Percentiles rank a stretch among this genome's conserved stretches.
These are phyloP conservation scores for Brienomyrus brachyistius DNA, from an alignment of 2,113 vertebrate genomes.

Conservation along the genomic window DNA sequence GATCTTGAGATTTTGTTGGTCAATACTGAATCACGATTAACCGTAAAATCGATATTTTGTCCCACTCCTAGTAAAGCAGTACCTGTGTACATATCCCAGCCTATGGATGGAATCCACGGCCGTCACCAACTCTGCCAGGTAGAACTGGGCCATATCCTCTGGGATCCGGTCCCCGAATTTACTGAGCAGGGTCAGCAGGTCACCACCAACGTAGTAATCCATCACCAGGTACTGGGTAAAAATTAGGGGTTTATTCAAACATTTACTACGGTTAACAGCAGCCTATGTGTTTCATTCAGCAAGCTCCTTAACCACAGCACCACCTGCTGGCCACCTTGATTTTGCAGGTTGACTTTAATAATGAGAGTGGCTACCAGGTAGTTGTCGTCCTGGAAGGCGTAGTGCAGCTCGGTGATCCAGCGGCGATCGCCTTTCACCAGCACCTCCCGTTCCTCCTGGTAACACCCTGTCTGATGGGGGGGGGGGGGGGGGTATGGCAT, in stretches of 20 bases:
- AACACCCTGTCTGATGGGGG: conserved; percentile 65
- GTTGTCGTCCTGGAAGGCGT: conserved; percentile 79
- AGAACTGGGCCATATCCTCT: conserved; percentile 77
- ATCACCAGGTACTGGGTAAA: conserved; percentile 71
- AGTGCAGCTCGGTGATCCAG: conserved; percentile 80
- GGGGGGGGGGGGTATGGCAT: too few relatives aligned
- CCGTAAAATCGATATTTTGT: background rate
- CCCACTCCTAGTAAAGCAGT: background rate
- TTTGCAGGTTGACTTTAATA: background rate
- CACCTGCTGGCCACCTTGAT: background rate
- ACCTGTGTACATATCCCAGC: conserved; percentile 75
- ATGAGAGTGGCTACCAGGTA: conserved; percentile 58
- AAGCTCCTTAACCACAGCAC: background rate
- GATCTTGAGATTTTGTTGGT: background rate
- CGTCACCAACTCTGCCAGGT: conserved; percentile 78
- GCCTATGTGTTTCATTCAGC: background rate
- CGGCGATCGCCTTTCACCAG: conserved; percentile 68
- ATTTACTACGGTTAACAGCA: background rate
- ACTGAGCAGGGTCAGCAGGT: conserved; percentile 77
- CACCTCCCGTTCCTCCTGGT: conserved; percentile 76
- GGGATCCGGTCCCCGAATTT: conserved; percentile 76
- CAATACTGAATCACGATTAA: background rate
- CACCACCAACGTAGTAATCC: conserved; percentile 81
- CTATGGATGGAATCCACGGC: conserved; percentile 74
- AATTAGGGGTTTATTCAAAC: background rate